Conservation (phyloP, 2,797 vertebrate genomes). For the Allobates femoralis region DNA sequence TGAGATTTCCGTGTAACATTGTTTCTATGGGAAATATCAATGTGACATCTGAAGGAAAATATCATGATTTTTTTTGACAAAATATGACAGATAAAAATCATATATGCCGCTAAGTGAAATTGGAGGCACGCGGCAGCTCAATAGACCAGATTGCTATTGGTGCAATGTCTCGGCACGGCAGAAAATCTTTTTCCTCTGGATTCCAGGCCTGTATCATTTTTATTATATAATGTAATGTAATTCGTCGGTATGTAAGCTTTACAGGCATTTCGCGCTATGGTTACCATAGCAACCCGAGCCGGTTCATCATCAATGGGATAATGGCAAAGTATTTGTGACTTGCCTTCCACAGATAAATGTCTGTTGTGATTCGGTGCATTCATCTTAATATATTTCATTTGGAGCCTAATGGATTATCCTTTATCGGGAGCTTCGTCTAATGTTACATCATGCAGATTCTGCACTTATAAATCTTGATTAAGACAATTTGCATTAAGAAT, state of each 20-base stretch:
- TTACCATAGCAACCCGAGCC: conserved; percentile 15
- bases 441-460: background rate
- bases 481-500: background rate
- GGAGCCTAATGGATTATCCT: conserved; percentile 7
- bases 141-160: background rate
- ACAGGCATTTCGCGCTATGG: conserved; percentile 25
- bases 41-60: no score
- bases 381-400: conserved; percentile 6
- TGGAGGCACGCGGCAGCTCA: background rate
- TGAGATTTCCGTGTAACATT: no score
- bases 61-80: no score
- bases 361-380: background rate
- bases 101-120: background rate
- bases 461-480: background rate
- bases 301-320: conserved; percentile 20
- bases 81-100: background rate
- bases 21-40: no score
- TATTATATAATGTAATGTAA: background rate
- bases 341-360: background rate
- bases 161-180: background rate
- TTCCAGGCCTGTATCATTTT: background rate
- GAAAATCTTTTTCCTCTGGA: background rate
- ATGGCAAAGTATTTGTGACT: conserved; percentile 37
- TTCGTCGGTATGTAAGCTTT: background rate
- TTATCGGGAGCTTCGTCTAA: background rate